Evolutionary conservation across 2,888 invertebrate genomes (phyloP), one percentile per base, ranked within the genome.

Genomic region (Trimorus sp.): DNA sequence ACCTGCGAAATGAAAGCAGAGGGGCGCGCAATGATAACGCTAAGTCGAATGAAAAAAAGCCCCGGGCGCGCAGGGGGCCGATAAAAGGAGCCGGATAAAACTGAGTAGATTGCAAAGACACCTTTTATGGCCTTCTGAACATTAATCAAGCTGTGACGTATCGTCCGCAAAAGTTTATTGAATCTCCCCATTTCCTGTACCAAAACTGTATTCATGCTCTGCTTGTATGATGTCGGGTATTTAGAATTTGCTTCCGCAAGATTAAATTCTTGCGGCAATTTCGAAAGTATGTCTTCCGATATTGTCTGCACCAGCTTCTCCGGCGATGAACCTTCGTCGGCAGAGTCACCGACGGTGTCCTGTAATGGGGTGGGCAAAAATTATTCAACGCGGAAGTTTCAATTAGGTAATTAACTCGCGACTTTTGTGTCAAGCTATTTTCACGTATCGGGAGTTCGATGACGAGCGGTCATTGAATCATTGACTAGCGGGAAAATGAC

Each of bases 131-230:
- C 98, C 86, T 96, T 97, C 87, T 95, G 95, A n/a, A 98, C 94
- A 66, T 96, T 96, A 74, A 94, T 92, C n/a, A 98, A 93, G 89
- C 97, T 97, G 14, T 91, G 92, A 73, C 96, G 93, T 62, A 98
- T 96, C n/a, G 95, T 94, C 7, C 88, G 90, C 14, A 97, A 93
- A 9, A 98, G 93, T 65, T 94, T 93, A 83, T 97, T 97, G 87
- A 96, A 97, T 66, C 97, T 92, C 5, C 95, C 95, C 92, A 97
- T 96, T 92, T 97, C 97, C 91, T 97, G 97, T 6, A 97, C 96
- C 69, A 98, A 93, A 0, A 98, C 98, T 1, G 98, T 98, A 89
- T 98, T 98, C 97, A 98, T 97, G 87, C 98, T 98, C 93, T 98
- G 97, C 91, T 95, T 92, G 92, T 98, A 94, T 85, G 93, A 90